Percentiles rank a stretch among this genome's conserved stretches.
Conservation (phyloP, 2,888 invertebrate species). For the Drosophila glabriapex region DNA sequence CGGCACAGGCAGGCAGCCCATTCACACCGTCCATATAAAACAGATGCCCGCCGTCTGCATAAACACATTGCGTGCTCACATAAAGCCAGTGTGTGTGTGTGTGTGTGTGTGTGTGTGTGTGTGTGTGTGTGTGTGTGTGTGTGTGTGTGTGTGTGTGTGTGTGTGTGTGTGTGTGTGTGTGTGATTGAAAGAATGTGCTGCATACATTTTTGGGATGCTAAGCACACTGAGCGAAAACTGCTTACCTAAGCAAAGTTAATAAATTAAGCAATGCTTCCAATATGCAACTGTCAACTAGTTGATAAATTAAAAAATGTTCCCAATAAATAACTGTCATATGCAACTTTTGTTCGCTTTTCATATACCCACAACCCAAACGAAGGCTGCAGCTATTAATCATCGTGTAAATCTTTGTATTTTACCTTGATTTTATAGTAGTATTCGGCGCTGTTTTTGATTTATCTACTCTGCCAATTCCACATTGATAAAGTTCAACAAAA, state of each 20-base stretch:
- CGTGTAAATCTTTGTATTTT: not conserved
- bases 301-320: not conserved
- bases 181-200: slow-evolving; percentile 5
- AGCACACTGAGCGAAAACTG: slow-evolving; percentile 28
- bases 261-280: not conserved
- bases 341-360: not conserved
- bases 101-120: not conserved
- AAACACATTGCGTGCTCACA: slow-evolving; percentile 39
- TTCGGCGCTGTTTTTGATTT: not conserved
- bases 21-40: slow-evolving; percentile 56
- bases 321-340: not conserved
- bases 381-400: not conserved
- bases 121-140: not conserved
- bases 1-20: slow-evolving; percentile 17
- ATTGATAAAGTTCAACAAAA: not conserved
- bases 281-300: not conserved
- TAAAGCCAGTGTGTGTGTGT: slow-evolving; percentile 1
- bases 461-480: not conserved
- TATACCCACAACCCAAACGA: not conserved
- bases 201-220: slow-evolving; percentile 19
- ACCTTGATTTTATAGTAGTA: not conserved
- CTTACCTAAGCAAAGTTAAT: not conserved
- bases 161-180: not conserved
- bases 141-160: not conserved
- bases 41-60: slow-evolving; percentile 58